These are phyloP conservation scores for Drosophila guanche DNA, from an alignment of 1,140 invertebrate species.

Conservation along the genomic window DNA sequence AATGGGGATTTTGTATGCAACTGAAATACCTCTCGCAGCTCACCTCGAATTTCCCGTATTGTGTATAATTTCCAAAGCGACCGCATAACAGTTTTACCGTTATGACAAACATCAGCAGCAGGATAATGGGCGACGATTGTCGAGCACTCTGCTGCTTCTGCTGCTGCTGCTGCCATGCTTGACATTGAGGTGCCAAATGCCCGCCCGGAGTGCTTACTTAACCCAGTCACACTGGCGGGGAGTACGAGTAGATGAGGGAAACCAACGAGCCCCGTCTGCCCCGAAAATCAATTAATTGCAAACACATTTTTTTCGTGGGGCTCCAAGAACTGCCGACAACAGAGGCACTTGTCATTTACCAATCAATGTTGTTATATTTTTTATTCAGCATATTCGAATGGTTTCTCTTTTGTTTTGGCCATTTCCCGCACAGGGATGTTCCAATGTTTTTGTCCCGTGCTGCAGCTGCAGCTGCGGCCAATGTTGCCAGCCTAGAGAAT, in stretches of 20 bases:
- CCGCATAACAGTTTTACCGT: background rate
- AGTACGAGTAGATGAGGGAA: too few species aligned
- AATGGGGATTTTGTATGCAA: slow-evolving; percentile 6
- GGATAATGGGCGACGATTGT: too few species aligned
- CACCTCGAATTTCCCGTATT: too few species aligned
- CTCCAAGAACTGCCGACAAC: slow-evolving; percentile 1
- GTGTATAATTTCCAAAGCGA: background rate
- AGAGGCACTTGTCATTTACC: slow-evolving; percentile 4
- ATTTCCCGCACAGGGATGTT: slow-evolving; percentile 29
- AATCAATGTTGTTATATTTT: slow-evolving; percentile 33
- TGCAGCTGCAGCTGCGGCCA: slow-evolving; percentile 47
- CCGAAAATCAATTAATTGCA: slow-evolving; percentile 45
- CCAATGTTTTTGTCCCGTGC: slow-evolving; percentile 74
- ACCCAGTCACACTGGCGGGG: background rate
- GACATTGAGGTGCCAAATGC: slow-evolving; percentile 26
- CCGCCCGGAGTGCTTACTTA: slow-evolving; percentile 6
- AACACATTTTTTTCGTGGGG: slow-evolving; percentile 19
- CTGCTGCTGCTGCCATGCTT: slow-evolving; percentile 15
- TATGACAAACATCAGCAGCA: background rate
- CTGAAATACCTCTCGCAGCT: background rate
- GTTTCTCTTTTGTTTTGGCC: slow-evolving; percentile 28
- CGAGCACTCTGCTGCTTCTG: too few species aligned
- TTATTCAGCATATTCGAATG: slow-evolving; percentile 45
- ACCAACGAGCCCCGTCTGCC: background rate
- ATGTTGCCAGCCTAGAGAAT: slow-evolving; percentile 28